Conservation (phyloP, 2,797 vertebrate genomes). For the Malacoraja senta region DNA sequence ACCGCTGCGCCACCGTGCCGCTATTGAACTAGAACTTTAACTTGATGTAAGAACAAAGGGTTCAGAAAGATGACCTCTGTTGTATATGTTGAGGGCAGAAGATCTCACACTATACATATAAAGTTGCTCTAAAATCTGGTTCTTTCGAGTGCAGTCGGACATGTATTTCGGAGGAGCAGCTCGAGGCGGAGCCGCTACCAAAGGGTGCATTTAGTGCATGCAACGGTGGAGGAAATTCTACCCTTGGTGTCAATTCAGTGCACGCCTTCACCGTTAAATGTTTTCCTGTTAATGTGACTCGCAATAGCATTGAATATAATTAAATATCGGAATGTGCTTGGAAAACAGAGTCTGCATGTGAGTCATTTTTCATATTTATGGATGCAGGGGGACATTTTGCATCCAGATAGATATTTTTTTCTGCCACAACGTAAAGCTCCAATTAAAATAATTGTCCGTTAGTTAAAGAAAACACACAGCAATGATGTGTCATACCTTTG, state of each 20-base stretch:
- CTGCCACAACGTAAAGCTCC: not conserved
- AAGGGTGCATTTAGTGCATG: too few relatives aligned
- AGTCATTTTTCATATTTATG: not conserved
- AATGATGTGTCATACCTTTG: not conserved
- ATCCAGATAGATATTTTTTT: not conserved
- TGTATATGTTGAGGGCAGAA: too few relatives aligned
- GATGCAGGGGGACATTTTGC: not conserved
- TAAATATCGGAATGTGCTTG: not conserved
- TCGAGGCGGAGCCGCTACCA: too few relatives aligned
- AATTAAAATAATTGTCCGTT: not conserved
- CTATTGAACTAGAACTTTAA: too few relatives aligned
- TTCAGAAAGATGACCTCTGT: too few relatives aligned
- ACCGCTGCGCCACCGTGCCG: too few relatives aligned
- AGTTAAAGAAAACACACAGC: not conserved
- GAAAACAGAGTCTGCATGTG: not conserved
- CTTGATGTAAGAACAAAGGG: too few relatives aligned
- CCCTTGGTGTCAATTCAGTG: not conserved
- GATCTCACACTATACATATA: too few relatives aligned
- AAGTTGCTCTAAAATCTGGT: too few relatives aligned
- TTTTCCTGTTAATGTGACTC: not conserved
- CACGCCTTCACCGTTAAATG: not conserved
- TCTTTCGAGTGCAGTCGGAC: too few relatives aligned
- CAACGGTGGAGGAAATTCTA: too few relatives aligned
- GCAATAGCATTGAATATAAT: not conserved
- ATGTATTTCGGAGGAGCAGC: too few relatives aligned